Conservation (phyloP, 2,888 invertebrate genomes). For the Volucella bombylans region DNA sequence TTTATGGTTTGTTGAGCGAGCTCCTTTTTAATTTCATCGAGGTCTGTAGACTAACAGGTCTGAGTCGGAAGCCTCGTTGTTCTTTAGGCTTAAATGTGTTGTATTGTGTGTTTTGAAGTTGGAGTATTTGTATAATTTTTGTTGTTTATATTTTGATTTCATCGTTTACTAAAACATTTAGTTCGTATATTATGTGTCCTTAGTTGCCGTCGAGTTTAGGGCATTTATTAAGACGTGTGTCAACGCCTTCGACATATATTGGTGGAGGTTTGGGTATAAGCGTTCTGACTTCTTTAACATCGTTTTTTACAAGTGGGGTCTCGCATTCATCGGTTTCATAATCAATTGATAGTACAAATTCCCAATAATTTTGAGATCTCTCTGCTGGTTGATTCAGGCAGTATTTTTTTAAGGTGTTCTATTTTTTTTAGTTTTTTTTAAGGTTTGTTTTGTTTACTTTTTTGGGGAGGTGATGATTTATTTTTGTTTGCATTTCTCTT, state of each 20-base stretch:
- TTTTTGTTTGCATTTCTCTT: no score
- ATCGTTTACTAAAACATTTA: not conserved
- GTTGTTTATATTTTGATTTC: not conserved
- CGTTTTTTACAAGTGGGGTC: not conserved
- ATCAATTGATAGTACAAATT: not conserved
- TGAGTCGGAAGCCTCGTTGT: constrained; percentile 22
- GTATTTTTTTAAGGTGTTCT: constrained; percentile 3
- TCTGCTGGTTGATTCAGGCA: not conserved
- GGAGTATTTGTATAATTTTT: constrained; percentile 20
- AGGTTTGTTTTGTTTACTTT: constrained; percentile 21
- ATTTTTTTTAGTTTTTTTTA: not conserved
- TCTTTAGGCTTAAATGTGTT: constrained; percentile 20
- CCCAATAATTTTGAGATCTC: not conserved
- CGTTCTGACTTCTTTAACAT: not conserved
- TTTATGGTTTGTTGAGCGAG: no score
- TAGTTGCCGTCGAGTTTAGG: not conserved
- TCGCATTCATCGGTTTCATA: not conserved
- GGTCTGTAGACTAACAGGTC: no score
- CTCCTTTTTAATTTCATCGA: no score
- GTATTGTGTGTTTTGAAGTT: constrained; percentile 26
- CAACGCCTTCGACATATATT: not conserved
- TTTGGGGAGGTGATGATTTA: constrained; percentile 19
- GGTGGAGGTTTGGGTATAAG: not conserved
- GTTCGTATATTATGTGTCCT: constrained; percentile 6
- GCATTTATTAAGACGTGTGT: not conserved